Conservation (phyloP, 2,888 invertebrate species). For the Pyrgus malvae region DNA sequence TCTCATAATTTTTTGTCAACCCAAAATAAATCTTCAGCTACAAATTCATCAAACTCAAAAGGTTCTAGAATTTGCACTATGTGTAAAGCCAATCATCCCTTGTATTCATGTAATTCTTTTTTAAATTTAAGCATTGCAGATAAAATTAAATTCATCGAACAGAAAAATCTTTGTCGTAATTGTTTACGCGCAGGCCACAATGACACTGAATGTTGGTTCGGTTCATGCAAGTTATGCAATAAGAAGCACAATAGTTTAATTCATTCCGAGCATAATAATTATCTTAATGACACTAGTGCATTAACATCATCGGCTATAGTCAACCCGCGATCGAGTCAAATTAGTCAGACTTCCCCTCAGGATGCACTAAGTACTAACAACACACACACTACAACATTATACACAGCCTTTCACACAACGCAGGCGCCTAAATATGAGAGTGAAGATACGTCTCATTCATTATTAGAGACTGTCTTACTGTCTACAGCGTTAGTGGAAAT, state of each 20-base stretch:
- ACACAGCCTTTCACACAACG: slow-evolving; percentile 14
- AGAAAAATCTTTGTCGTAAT: slow-evolving; percentile 31
- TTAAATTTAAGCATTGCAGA: slow-evolving; percentile 25
- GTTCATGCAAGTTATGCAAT: slow-evolving; percentile 29
- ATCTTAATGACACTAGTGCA: background rate
- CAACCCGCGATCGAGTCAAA: too few relatives aligned
- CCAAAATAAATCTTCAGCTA: slow-evolving; percentile 12
- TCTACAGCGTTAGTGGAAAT: slow-evolving; percentile 35
- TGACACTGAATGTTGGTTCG: slow-evolving; percentile 16
- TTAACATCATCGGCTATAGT: background rate
- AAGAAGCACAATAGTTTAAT: slow-evolving; percentile 29
- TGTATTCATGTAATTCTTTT: slow-evolving; percentile 32
- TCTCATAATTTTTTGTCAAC: slow-evolving; percentile 28
- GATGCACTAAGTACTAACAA: background rate
- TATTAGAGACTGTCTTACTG: slow-evolving; percentile 30
- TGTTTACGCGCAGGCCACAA: slow-evolving; percentile 32
- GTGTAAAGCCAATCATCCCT: slow-evolving; percentile 26
- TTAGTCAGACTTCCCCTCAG: background rate
- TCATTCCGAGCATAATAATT: slow-evolving; percentile 15
- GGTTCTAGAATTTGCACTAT: slow-evolving; percentile 24
- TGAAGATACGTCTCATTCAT: slow-evolving; percentile 9
- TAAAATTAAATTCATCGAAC: slow-evolving; percentile 24
- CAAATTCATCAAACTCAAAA: slow-evolving; percentile 18
- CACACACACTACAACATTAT: slow-evolving; percentile 5
- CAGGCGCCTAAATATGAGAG: slow-evolving; percentile 3